Conservation (phyloP, 2,888 invertebrate species). For the Acanthosepion pharaonis region DNA sequence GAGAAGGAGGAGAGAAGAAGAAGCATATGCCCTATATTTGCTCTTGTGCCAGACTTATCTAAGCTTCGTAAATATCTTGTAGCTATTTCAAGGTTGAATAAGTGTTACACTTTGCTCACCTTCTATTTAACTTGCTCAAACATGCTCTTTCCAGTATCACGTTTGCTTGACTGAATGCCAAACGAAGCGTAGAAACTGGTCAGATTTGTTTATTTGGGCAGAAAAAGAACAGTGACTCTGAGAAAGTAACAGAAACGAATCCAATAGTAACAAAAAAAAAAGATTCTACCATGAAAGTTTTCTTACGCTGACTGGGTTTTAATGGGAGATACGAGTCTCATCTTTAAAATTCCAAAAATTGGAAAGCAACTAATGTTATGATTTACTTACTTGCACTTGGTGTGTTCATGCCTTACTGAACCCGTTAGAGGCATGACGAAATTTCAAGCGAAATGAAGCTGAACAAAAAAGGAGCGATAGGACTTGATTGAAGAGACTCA, state of each 20-base stretch:
- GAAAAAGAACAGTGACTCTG: not conserved
- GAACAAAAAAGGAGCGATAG: not conserved
- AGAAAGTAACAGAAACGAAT: not conserved
- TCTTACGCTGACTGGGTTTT: not conserved
- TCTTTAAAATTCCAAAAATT: not conserved
- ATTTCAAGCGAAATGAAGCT: not conserved
- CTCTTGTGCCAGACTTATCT: no score
- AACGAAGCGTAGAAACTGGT: not conserved
- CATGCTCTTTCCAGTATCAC: not conserved
- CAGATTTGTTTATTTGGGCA: not conserved
- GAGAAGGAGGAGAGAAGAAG: no score
- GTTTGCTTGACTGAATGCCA: not conserved
- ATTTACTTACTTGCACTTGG: constrained; percentile 18
- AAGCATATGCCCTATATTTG: no score
- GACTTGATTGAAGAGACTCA: not conserved
- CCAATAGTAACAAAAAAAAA: not conserved
- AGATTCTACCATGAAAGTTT: not conserved
- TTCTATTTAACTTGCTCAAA: not conserved
- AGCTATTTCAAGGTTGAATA: not conserved
- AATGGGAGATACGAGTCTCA: not conserved
- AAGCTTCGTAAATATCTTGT: no score
- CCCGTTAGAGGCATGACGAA: constrained; percentile 11
- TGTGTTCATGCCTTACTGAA: not conserved
- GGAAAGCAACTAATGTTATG: not conserved
- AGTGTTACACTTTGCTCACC: no score